These are phyloP conservation scores for Jacana jacana DNA, from an alignment of 2,113 vertebrate genomes.

Conservation along the genomic window DNA sequence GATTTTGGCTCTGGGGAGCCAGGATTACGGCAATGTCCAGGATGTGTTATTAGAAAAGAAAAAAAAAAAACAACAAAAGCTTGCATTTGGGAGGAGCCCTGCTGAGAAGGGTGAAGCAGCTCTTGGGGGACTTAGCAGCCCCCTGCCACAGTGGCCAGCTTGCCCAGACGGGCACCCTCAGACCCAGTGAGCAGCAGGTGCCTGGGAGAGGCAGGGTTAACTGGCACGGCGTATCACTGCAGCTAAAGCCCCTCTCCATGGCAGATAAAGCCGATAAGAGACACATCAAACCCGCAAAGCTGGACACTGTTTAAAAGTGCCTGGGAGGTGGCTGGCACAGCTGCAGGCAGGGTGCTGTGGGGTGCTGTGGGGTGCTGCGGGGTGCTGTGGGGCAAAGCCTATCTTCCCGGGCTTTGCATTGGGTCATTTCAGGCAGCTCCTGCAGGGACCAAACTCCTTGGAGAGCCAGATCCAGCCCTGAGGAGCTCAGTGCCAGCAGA, in stretches of 20 bases:
- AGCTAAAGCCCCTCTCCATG: constrained; percentile 41
- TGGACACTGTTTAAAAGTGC: constrained; percentile 14
- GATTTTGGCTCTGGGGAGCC: constrained; percentile 52
- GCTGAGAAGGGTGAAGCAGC: neutral
- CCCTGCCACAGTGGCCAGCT: neutral
- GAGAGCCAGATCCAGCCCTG: neutral
- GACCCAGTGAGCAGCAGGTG: fast-evolving
- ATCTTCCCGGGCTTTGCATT: fast-evolving
- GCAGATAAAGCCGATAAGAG: constrained; percentile 54
- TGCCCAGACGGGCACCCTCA: fast-evolving
- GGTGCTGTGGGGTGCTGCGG: neutral
- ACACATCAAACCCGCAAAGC: constrained; percentile 11
- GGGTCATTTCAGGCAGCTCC: neutral
- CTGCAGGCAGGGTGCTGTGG: neutral
- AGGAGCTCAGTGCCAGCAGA: neutral
- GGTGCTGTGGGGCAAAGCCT: neutral
- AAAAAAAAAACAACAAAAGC: neutral
- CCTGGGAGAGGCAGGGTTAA: constrained; percentile 11
- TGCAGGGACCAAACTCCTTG: fast-evolving
- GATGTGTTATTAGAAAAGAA: constrained; percentile 46
- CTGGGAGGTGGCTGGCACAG: neutral
- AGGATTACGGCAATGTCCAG: constrained; percentile 27
- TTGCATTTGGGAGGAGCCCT: neutral
- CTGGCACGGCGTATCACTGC: neutral
- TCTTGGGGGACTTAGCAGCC: neutral